Percentiles rank a stretch among this genome's conserved stretches.
These are phyloP conservation scores for Pycnomerus fuliginosus DNA, from an alignment of 2,888 invertebrate genomes.

Conservation along the genomic window DNA sequence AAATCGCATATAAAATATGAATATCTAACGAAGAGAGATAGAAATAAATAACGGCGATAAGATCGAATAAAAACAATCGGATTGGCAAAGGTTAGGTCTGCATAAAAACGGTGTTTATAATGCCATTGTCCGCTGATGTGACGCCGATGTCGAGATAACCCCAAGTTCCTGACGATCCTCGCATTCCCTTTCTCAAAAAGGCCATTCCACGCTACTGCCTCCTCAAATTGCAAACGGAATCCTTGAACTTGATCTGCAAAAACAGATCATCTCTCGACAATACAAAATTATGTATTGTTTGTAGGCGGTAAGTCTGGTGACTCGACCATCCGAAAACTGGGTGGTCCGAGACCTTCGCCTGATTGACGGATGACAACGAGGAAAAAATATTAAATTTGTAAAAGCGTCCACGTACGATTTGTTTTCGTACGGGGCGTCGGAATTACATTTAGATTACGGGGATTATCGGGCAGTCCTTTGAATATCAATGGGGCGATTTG, in stretches of 20 bases:
- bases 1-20: too few relatives aligned
- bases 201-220: too few relatives aligned
- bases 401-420: too few relatives aligned
- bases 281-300: slow-evolving; percentile 22
- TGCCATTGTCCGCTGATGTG: slow-evolving; percentile 44
- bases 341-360: slow-evolving; percentile 14
- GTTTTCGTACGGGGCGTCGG: too few relatives aligned
- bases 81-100: slow-evolving; percentile 36
- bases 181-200: slow-evolving; percentile 29
- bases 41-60: too few relatives aligned
- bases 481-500: too few relatives aligned
- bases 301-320: slow-evolving; percentile 23
- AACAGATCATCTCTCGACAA: slow-evolving; percentile 8
- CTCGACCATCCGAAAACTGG: slow-evolving; percentile 20
- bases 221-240: background rate
- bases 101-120: slow-evolving; percentile 40
- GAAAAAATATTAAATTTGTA: too few relatives aligned
- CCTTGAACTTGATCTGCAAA: too few relatives aligned
- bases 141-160: slow-evolving; percentile 42
- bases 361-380: slow-evolving; percentile 25
- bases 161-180: slow-evolving; percentile 35
- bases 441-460: too few relatives aligned
- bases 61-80: slow-evolving; percentile 29
- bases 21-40: too few relatives aligned
- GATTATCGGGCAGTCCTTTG: too few relatives aligned